phyloP scores from a whole-genome alignment of 2,888 invertebrate species.

The Onchidella celtica region DNA sequence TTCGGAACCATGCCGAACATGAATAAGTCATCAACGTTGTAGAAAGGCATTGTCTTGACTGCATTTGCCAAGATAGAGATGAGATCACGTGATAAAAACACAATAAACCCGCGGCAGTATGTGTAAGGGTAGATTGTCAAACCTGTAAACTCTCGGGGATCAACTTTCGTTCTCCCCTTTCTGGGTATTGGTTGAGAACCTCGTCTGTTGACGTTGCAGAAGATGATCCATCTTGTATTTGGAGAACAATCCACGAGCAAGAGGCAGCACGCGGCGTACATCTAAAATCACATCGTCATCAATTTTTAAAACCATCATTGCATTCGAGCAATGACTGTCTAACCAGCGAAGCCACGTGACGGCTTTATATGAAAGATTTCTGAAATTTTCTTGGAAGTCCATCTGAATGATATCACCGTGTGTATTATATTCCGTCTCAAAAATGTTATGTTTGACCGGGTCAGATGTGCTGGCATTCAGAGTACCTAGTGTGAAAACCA shows the following conservation, averaged over 20 bases:
- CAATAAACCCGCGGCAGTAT: constrained; percentile 32
- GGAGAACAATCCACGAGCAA: not conserved
- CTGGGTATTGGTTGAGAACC: constrained; percentile 27
- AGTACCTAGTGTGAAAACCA: constrained; percentile 9
- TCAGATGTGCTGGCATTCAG: not conserved
- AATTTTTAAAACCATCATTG: constrained; percentile 22
- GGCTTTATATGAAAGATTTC: constrained; percentile 21
- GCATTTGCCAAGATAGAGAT: not conserved
- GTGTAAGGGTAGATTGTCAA: constrained; percentile 16
- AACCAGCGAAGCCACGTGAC: constrained; percentile 18
- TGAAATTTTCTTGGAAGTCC: constrained; percentile 26
- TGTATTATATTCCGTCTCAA: not conserved
- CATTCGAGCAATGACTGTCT: not conserved
- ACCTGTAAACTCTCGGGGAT: constrained; percentile 11
- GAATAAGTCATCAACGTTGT: constrained; percentile 31
- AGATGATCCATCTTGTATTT: constrained; percentile 29
- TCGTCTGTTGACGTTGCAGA: constrained; percentile 1
- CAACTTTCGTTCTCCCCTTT: constrained; percentile 22
- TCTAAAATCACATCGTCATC: constrained; percentile 32
- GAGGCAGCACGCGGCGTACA: not conserved
- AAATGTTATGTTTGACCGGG: not conserved
- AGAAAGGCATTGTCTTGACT: constrained; percentile 1
- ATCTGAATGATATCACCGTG: constrained; percentile 18
- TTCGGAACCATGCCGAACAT: constrained; percentile 38
- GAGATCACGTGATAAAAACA: constrained; percentile 19